A percentile compares a stretch with the other conserved stretches of the same genome.
Conservation (phyloP, 2,113 vertebrate genomes). For the Dromaius novaehollandiae region DNA sequence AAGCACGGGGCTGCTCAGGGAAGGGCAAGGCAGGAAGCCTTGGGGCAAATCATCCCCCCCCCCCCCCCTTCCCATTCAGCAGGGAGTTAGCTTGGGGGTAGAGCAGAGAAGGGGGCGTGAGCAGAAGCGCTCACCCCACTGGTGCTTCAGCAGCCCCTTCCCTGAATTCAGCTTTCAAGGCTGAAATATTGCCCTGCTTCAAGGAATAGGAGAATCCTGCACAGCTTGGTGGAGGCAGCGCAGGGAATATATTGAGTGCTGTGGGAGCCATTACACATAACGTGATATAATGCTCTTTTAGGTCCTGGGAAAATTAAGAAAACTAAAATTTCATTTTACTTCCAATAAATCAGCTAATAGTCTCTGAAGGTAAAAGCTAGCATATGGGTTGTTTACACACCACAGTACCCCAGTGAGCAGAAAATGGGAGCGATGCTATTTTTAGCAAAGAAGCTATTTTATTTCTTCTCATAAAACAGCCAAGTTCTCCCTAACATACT, state of each 20-base stretch:
- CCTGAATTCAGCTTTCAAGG: background rate
- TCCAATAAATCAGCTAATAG: background rate
- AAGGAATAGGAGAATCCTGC: background rate
- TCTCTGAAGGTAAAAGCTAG: background rate
- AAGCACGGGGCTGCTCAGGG: background rate
- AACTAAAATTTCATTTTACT: background rate
- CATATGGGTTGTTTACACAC: background rate
- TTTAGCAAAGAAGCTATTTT: background rate
- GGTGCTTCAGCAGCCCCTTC: background rate
- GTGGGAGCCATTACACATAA: background rate
- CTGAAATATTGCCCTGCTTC: no score
- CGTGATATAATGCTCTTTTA: background rate
- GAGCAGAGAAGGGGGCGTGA: background rate
- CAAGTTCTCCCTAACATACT: background rate
- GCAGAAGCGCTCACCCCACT: fast-evolving
- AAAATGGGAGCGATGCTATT: background rate
- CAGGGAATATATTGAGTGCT: background rate
- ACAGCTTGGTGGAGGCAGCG: background rate
- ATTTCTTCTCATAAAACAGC: background rate
- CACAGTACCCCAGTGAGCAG: background rate
- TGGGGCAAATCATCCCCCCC: background rate
- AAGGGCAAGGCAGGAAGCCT: background rate
- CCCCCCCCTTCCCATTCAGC: background rate
- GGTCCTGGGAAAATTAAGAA: background rate
- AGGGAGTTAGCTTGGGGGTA: background rate